Evolutionary conservation across 2,888 invertebrate genomes (phyloP).

Genomic region (Ferrisia virgata): DNA sequence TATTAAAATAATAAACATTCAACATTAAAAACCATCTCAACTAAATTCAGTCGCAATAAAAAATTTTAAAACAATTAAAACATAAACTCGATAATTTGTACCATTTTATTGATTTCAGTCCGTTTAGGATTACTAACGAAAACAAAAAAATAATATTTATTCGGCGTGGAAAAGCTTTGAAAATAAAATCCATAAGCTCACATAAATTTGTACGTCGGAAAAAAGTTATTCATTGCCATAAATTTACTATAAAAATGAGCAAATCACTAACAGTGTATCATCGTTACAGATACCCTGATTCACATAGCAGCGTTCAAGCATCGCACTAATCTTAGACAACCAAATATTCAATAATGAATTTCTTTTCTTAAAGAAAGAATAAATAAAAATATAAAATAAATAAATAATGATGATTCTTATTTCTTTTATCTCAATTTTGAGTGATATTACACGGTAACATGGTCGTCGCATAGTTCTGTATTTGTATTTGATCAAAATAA

Average conservation of each 20-base stretch:
- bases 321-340: neutral
- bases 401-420: neutral
- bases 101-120: conserved; percentile 18
- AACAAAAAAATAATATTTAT: neutral
- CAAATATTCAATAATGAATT: neutral
- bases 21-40: neutral
- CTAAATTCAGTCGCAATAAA: neutral
- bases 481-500: neutral
- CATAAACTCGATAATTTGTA: conserved; percentile 27
- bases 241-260: conserved; percentile 10
- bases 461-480: neutral
- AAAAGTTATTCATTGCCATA: neutral
- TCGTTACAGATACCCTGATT: neutral
- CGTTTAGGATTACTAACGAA: neutral
- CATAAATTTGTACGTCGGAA: neutral
- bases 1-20: neutral
- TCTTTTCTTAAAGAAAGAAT: neutral
- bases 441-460: neutral
- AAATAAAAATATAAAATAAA: neutral
- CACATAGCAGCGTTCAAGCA: neutral
- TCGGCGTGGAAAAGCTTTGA: neutral
- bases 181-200: neutral
- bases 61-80: neutral
- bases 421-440: neutral
- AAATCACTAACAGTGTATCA: neutral